A percentile compares a stretch with the other conserved stretches of the same genome.
Evolutionary conservation across 2,113 vertebrate genomes (phyloP).

Genomic region (Halcyon malimbica): DNA sequence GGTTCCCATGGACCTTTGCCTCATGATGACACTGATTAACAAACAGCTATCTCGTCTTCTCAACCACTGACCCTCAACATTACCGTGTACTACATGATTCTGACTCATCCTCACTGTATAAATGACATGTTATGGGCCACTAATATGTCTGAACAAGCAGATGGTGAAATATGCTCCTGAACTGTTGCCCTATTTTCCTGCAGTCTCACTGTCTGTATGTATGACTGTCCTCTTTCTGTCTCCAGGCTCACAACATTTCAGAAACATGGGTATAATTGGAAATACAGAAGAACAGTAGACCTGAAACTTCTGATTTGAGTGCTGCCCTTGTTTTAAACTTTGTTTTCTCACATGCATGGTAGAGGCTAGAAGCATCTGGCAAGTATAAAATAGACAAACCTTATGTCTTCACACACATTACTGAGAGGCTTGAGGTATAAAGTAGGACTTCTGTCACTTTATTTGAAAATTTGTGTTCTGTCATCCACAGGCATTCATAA

Average conservation of each 20-base stretch:
- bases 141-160: neutral
- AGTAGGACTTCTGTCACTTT: neutral
- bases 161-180: neutral
- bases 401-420: neutral
- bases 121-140: neutral
- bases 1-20: neutral
- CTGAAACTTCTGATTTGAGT: neutral
- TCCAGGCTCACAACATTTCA: neutral
- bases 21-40: neutral
- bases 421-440: neutral
- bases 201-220: neutral
- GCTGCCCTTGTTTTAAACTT: neutral
- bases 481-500: neutral
- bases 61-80: neutral
- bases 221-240: neutral
- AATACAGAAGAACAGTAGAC: neutral
- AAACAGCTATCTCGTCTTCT: neutral
- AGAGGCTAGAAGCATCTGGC: neutral
- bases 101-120: neutral
- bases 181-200: neutral
- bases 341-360: neutral
- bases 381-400: neutral
- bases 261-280: neutral
- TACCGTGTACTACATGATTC: neutral
- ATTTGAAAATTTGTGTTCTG: neutral